phyloP scores from a whole-genome alignment of 2,888 invertebrate genomes.

The Heliconius erato region DNA sequence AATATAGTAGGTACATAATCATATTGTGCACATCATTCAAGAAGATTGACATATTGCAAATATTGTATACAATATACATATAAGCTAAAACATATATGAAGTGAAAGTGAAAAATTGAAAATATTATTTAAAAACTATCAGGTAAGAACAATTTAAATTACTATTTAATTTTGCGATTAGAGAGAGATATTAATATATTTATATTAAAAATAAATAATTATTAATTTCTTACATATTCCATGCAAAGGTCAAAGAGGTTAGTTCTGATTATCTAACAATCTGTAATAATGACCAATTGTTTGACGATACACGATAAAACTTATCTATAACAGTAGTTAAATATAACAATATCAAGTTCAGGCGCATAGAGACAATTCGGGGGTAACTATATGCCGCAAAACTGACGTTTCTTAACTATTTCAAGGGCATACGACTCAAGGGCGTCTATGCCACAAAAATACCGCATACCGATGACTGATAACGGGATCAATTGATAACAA shows the following conservation, averaged over 20 bases:
- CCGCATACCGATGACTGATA: slow-evolving; percentile 52
- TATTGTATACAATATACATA: slow-evolving; percentile 22
- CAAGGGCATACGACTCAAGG: slow-evolving; percentile 81
- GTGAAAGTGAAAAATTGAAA: slow-evolving; percentile 1
- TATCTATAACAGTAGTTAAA: slow-evolving; percentile 11
- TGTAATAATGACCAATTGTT: slow-evolving; percentile 35
- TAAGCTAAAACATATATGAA: neutral
- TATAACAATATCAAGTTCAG: slow-evolving; percentile 22
- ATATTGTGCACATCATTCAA: slow-evolving; percentile 61
- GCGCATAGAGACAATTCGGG: slow-evolving; percentile 3
- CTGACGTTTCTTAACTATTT: slow-evolving; percentile 68
- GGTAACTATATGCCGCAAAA: slow-evolving; percentile 54
- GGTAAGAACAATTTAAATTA: slow-evolving; percentile 41
- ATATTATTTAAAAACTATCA: slow-evolving; percentile 23
- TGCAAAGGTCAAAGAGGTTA: slow-evolving; percentile 75
- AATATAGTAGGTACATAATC: slow-evolving; percentile 56
- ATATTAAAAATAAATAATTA: no score
- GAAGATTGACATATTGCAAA: slow-evolving; percentile 57
- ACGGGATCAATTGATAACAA: slow-evolving; percentile 32
- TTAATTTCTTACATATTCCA: neutral
- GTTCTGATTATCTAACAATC: slow-evolving; percentile 71
- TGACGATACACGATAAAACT: slow-evolving; percentile 22
- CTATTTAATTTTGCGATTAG: neutral
- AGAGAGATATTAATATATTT: no score
- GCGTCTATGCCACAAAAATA: slow-evolving; percentile 57